Evolutionary conservation across 2,888 invertebrate species (phyloP), one percentile per base, ranked within the genome.

Genomic region (Eurytoma adleriae): DNA sequence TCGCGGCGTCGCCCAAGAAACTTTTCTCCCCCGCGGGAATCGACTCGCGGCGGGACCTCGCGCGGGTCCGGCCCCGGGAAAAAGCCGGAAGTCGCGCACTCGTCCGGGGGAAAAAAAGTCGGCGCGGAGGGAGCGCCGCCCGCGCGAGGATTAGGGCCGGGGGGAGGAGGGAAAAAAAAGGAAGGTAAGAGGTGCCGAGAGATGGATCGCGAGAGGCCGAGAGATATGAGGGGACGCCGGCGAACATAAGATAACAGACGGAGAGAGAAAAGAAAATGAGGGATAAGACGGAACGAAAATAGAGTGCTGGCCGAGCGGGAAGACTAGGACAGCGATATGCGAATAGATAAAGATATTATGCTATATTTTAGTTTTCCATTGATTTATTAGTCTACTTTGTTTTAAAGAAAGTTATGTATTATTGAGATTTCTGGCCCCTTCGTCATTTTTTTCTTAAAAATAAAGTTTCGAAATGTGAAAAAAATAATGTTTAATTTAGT

Each of bases 251-350:
- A 18, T 20, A 59, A 59, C 20, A 16, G 69, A 54, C 30, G 24
- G 61, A 61, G 40, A 61, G 40, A 52, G 61, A 52, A 69, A 76
- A 62, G 68, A 61, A 76, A 74, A 74, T 74, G 24, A 74, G 24
- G 66, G 66, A 74, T 66, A 40, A 66, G 74, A 48, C 40, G 18
- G 59, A 24, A 3, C 40, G 10, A 40, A 40, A 40, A 40, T 40
- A 40, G 40, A 40, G 40, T 40, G 40, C 40, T 40, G 40, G 40
- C 40, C 40, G 40, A 40, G 40, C 1, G 1, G 40, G 10, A 10
- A 10, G 10, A 7, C 10, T 10, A 10, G 10, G 40, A 40, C 40
- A 40, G 10, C 40, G 10, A 40, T 40, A 40, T 40, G 40, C 40
- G 40, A 40, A 40, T 40, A 10, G 10, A 40, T 40, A 40, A 40